Base-by-base conservation (phyloP, 2,888 invertebrate genomes). In the Timandra comae region DNA sequence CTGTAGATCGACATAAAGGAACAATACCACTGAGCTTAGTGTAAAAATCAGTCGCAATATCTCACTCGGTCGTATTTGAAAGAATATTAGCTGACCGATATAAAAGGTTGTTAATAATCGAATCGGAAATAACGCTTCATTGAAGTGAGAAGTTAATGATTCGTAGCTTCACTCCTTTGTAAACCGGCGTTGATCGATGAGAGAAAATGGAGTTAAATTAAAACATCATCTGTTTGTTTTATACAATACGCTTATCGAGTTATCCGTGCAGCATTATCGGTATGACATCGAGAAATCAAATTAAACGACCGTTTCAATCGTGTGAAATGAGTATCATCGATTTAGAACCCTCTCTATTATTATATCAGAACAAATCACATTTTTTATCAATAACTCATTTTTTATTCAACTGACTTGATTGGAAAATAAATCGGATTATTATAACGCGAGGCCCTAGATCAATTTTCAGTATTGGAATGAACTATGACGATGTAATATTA, bases 71-170 rank as follows among this genome's bases (percentile, higher is more conserved):
- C 43, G 34, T 30, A 38, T 30, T 46, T 28, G 20, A 35, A 38
- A 57, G 42, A 55, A 54, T 55, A 53, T 47, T 47, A 37, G 41
- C 42, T 38, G 33, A 35, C 38, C 43, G 43, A 46, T 45, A 46
- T 50, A 55, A 56, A 56, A 48, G 42, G 39, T 42, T 43, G 56
- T 55, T 59, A 55, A 59, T 62, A 36, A 41, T 35, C 19, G 33
- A 23, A 2, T 27, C 46, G 44, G 41, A 52, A 52, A 61, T 56
- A 53, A 47, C 42, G 45, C 49, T 47, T 49, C 53, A 49, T 59
- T 57, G 56, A 63, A 68, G 66, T 58, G 58, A 59, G 55, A 62
- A 63, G 64, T 63, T 67, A 70, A 72, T 70, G 69, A 65, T 65
- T 68, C 65, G 64, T 56, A 54, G 53, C 62, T 63, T 60, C 27